A percentile compares a stretch with the other conserved stretches of the same genome.
Conservation (phyloP, 2,797 vertebrate genomes). For the Oreortyx pictus region DNA sequence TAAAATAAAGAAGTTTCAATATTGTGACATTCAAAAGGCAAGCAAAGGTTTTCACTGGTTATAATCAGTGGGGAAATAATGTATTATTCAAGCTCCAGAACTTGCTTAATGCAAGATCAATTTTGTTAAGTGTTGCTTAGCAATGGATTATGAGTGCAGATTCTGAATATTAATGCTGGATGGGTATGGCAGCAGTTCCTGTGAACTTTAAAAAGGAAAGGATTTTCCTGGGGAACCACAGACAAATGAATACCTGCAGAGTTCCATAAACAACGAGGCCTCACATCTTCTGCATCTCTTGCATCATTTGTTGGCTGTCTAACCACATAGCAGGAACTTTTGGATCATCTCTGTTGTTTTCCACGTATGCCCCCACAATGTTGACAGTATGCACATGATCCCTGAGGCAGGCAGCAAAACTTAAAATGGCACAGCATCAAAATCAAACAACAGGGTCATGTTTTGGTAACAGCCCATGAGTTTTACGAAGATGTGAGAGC, state of each 20-base stretch:
- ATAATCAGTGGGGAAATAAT: constrained; percentile 62
- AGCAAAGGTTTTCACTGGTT: constrained; percentile 51
- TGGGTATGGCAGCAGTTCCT: constrained; percentile 21
- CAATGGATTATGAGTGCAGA: constrained; percentile 69
- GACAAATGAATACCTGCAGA: neutral
- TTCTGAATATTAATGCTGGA: constrained; percentile 61
- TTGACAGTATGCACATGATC: neutral
- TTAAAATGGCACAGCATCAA: neutral
- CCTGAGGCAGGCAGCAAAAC: neutral
- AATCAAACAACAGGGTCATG: neutral
- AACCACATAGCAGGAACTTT: neutral
- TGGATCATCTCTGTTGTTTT: neutral
- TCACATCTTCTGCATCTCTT: neutral
- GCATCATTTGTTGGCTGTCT: neutral
- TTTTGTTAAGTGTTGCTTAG: constrained; percentile 77
- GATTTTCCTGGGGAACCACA: constrained; percentile 17
- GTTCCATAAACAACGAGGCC: neutral
- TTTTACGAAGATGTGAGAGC: neutral
- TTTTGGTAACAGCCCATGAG: neutral
- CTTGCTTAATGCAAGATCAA: constrained; percentile 71
- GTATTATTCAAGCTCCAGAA: constrained; percentile 70
- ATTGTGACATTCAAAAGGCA: constrained; percentile 40
- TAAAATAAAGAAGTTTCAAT: constrained; percentile 46
- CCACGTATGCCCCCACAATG: neutral
- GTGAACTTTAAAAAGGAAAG: constrained; percentile 9